These are phyloP conservation scores for Plemyria rubiginata DNA, from an alignment of 2,888 invertebrate species.

Conservation along the genomic window DNA sequence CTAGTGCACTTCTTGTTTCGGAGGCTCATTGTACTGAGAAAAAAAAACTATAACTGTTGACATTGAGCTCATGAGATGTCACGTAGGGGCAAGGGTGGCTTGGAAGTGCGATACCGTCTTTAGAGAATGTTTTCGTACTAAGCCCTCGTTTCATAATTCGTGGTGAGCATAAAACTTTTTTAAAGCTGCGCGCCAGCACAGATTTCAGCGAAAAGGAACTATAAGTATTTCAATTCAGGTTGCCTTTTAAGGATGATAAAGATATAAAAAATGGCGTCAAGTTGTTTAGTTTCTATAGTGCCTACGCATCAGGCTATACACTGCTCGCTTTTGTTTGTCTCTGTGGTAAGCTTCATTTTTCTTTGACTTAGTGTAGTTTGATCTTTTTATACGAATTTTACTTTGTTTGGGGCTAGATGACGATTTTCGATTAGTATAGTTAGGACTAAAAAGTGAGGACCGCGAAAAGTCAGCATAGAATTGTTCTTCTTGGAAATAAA, in stretches of 20 bases:
- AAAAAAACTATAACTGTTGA: constrained; percentile 72
- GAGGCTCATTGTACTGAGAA: constrained; percentile 62
- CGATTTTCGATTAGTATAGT: no score
- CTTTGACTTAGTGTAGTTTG: no score
- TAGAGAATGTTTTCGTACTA: background rate
- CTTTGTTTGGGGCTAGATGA: background rate
- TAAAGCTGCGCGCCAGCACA: background rate
- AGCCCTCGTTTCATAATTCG: constrained; percentile 9
- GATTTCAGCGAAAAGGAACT: background rate
- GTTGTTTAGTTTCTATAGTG: background rate
- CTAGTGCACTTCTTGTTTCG: constrained; percentile 71
- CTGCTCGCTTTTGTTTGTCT: no score
- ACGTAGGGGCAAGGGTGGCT: constrained; percentile 19
- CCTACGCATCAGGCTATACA: no score
- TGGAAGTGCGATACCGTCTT: constrained; percentile 18
- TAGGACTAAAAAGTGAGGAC: no score
- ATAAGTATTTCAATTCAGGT: background rate
- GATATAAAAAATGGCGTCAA: background rate
- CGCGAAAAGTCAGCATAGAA: no score
- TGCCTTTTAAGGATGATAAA: background rate
- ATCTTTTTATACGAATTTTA: background rate
- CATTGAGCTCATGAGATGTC: constrained; percentile 65
- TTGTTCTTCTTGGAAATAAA: no score
- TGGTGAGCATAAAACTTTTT: constrained; percentile 4
- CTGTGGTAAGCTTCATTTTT: no score